These are phyloP conservation scores for Podarcis raffonei DNA, from an alignment of 2,113 vertebrate species.

Conservation along the genomic window DNA sequence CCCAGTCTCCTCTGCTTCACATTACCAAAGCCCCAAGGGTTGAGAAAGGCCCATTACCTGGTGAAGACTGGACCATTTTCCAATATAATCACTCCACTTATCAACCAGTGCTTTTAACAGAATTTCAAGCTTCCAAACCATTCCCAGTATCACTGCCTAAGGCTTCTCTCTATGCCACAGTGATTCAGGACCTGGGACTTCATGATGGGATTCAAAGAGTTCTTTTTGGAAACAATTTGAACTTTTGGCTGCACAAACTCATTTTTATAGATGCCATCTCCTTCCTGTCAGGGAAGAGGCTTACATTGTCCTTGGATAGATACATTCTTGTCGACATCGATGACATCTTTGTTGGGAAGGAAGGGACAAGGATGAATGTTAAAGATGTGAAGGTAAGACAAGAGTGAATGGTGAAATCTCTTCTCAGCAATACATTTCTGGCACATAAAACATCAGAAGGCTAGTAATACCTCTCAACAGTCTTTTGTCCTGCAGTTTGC, in stretches of 20 bases:
- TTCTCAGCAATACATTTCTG: background rate
- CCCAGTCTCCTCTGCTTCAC: constrained; percentile 88
- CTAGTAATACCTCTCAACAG: background rate
- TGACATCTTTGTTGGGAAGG: constrained; percentile 96
- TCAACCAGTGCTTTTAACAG: constrained; percentile 87
- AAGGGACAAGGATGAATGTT: constrained; percentile 94
- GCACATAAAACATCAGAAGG: background rate
- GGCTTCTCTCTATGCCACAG: constrained; percentile 80
- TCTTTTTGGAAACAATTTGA: constrained; percentile 92
- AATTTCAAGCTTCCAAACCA: constrained; percentile 77
- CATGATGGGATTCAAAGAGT: constrained; percentile 94
- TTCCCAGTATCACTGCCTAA: constrained; percentile 69
- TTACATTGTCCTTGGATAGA: constrained; percentile 87
- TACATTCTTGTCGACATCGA: constrained; percentile 95
- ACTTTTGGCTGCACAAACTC: constrained; percentile 94
- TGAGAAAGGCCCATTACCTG: constrained; percentile 87
- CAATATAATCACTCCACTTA: constrained; percentile 94
- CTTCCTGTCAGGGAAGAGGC: constrained; percentile 89
- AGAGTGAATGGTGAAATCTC: background rate
- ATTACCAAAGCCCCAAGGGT: constrained; percentile 85
- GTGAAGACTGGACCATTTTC: constrained; percentile 94
- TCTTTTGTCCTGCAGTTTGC: background rate
- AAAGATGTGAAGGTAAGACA: constrained; percentile 93
- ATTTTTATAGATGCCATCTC: constrained; percentile 92
- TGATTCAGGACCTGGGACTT: constrained; percentile 92